Base-by-base conservation (phyloP, 2,113 vertebrate species). In the Solea solea region DNA sequence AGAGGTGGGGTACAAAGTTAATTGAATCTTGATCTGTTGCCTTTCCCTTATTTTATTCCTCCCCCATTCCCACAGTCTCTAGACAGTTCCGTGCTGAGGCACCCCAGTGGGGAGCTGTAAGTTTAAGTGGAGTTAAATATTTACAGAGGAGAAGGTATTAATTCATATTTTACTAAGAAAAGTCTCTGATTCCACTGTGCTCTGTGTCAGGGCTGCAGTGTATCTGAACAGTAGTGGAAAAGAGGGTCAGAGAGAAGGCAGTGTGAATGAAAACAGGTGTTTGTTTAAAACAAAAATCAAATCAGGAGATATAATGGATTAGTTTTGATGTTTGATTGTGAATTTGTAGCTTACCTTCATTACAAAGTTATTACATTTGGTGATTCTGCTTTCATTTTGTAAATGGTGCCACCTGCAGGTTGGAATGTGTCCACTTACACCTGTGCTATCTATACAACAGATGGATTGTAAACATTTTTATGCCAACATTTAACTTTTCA, bases 41-140 rank as follows among this genome's bases (percentile, higher is more conserved):
- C 71, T 69, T 80, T 21, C 54, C 28, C 11, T 9, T 62, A 21
- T 59, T 54, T 16, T 34, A 48, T 48, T 13, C 63, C 53, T 73
- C 0, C 40, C 57, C 15, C 41, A 79, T 72, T 88, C 74, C 74
- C 57, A 41, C 49, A 46, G 72, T 90, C 88, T 87, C 86, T 52
- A 84, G 86, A 89, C 75, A 72, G 55, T 83, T 82, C 68, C 60
- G 27, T 77, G 69, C 82, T 65, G 59, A 63, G 73, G 72, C 57
- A 16, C 16, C 82, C 78, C 76, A 34, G 64, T 55, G 61, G 81
- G 86, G 76, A 76, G 76, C 84, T 82, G 78, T 82, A 69, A 87
- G 83, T 92, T 91, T 90, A 91, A 92, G 88, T 89, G 88, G 82
- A 88, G 86, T 90, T 90, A 90, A 90, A 92, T 92, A 92, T 93